Percentiles rank a stretch among this genome's conserved stretches.
Evolutionary conservation across 2,888 invertebrate species (phyloP).

Genomic region (Chalcis sispes): DNA sequence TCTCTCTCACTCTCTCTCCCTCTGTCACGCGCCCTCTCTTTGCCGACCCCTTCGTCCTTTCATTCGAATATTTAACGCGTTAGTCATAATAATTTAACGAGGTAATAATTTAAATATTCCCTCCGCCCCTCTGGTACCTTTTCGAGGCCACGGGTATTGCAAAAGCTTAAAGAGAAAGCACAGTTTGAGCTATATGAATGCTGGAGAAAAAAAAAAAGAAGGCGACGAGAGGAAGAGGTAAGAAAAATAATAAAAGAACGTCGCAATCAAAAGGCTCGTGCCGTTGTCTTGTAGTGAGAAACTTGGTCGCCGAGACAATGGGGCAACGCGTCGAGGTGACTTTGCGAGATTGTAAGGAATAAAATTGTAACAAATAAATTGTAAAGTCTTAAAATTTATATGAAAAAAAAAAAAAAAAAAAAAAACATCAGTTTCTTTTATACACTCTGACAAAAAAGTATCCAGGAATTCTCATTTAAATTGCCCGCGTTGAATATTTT

Average conservation of each 20-base stretch:
- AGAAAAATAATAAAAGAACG: neutral
- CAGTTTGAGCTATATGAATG: neutral
- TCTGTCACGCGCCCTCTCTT: neutral
- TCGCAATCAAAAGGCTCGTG: constrained; percentile 34
- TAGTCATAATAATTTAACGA: constrained; percentile 61
- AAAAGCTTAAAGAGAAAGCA: neutral
- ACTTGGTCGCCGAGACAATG: constrained; percentile 24
- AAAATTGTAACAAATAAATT: no score
- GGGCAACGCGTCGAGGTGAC: no score
- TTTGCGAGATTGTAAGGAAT: no score
- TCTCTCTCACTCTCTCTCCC: no score
- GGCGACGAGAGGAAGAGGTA: neutral
- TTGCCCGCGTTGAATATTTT: no score
- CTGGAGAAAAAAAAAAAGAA: constrained; percentile 5
- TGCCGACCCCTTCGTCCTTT: constrained; percentile 8
- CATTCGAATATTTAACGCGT: constrained; percentile 41
- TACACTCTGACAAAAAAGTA: no score
- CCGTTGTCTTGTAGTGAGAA: neutral
- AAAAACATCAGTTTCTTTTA: no score
- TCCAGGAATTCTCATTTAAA: no score
- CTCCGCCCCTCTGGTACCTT: constrained; percentile 9
- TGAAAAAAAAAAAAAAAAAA: no score
- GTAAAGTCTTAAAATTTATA: no score
- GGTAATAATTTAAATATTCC: constrained; percentile 60
- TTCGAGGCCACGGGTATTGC: constrained; percentile 24